A percentile compares a stretch with the other conserved stretches of the same genome.
phyloP scores from a whole-genome alignment of 2,797 vertebrate genomes.

The Lutra lutra region DNA sequence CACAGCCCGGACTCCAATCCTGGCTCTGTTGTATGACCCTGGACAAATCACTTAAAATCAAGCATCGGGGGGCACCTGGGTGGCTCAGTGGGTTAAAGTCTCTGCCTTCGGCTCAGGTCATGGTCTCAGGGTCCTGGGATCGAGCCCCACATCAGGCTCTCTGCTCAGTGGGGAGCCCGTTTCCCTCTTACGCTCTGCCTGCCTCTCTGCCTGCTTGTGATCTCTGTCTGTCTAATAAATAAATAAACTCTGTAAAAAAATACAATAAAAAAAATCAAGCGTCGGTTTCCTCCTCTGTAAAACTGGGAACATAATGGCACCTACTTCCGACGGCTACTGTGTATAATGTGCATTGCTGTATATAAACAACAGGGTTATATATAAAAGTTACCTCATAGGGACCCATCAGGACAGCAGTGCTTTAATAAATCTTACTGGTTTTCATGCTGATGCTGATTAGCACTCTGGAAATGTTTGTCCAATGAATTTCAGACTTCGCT shows the following conservation, averaged over 20 bases:
- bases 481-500: conserved; percentile 8
- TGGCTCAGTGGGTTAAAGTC: no score
- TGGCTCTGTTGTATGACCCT: not conserved
- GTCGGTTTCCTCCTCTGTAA: not conserved
- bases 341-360: not conserved
- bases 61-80: not conserved
- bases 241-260: no score
- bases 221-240: no score
- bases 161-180: no score
- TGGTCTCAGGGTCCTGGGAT: no score
- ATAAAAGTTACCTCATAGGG: not conserved
- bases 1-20: not conserved
- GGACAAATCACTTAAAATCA: not conserved
- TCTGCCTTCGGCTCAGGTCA: no score
- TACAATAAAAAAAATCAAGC: not conserved
- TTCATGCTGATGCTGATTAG: not conserved
- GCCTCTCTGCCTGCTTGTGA: no score
- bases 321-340: not conserved
- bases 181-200: no score
- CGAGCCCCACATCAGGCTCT: no score
- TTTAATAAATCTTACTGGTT: not conserved
- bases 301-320: not conserved
- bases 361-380: not conserved
- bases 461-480: not conserved
- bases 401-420: not conserved